Evolutionary conservation across 1,140 invertebrate species (phyloP), one percentile per base, ranked within the genome.

Genomic region (Platorchestia sp.): DNA sequence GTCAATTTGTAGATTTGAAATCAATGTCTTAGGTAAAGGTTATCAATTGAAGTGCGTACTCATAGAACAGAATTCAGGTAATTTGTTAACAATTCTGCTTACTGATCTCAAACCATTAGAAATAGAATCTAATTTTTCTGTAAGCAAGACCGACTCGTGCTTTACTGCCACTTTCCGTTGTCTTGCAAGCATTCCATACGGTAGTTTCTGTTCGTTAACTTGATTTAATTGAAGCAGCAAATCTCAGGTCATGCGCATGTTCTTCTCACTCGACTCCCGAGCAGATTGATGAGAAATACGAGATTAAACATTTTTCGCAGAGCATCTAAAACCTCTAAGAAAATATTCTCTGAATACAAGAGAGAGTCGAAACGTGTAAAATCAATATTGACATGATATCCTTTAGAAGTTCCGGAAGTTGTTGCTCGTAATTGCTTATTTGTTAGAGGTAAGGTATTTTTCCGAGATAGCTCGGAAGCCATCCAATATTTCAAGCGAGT

Each of bases 391-490:
- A 75, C 59, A 75, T 75, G 7, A 75, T 22, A 75, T 75, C 59
- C 59, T 19, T 75, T 75, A 75, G 27, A 75, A 75, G 14, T 75
- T 75, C 27, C 14, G 59, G 27, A 75, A 75, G 36, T 75, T 75
- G 59, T 75, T 75, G 59, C 27, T 75, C 59, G 59, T 75, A 75
- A 75, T 75, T 75, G 59, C 59, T 75, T 75, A 75, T 75, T 75
- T 75, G 59, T 75, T 75, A 75, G 59, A 75, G 59, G 59, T 75
- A 75, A 27, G 59, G 27, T 75, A 75, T 75, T 75, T 75, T 75
- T 75, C 59, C 59, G 59, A 75, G 59, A 75, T 75, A 75, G 59
- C 59, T 36, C 59, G 59, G 27, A 75, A 75, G 59, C 59, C 59
- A 75, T 75, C 59, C 59, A 75, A 75, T 75, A 75, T 75, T 36